Percentiles rank a stretch among this genome's conserved stretches.
Conservation (phyloP, 2,888 invertebrate species). For the Sepiola atlantica region DNA sequence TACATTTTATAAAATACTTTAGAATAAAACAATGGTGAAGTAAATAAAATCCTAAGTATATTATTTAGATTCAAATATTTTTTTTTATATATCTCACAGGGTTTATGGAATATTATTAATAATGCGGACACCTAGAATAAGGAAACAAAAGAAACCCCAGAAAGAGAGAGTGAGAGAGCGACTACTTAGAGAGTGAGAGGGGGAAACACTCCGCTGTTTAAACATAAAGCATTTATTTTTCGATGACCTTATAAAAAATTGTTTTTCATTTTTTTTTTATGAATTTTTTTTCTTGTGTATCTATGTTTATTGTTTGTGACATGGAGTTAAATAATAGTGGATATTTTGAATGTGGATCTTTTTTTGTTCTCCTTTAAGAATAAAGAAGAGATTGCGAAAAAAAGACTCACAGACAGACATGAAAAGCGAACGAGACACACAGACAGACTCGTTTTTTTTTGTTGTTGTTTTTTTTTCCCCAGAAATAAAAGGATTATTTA, state of each 20-base stretch:
- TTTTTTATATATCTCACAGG: not conserved
- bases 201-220: not conserved
- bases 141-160: constrained; percentile 6
- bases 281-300: not conserved
- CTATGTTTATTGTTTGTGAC: not conserved
- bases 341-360: not conserved
- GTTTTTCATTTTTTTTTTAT: not conserved
- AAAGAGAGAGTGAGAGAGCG: not conserved
- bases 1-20: not conserved
- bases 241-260: not conserved
- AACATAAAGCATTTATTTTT: not conserved
- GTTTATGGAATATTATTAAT: not conserved
- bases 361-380: not conserved
- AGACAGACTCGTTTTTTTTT: not conserved
- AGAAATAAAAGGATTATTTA: not conserved
- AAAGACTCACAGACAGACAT: constrained; percentile 20
- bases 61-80: no score
- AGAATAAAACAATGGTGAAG: not conserved
- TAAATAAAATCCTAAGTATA: not conserved
- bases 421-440: not conserved
- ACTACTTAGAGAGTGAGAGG: not conserved
- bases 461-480: no score
- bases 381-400: not conserved
- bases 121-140: not conserved
- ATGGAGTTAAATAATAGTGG: not conserved